Evolutionary conservation across 2,113 vertebrate genomes (phyloP).

Genomic region (Melozone crissalis): DNA sequence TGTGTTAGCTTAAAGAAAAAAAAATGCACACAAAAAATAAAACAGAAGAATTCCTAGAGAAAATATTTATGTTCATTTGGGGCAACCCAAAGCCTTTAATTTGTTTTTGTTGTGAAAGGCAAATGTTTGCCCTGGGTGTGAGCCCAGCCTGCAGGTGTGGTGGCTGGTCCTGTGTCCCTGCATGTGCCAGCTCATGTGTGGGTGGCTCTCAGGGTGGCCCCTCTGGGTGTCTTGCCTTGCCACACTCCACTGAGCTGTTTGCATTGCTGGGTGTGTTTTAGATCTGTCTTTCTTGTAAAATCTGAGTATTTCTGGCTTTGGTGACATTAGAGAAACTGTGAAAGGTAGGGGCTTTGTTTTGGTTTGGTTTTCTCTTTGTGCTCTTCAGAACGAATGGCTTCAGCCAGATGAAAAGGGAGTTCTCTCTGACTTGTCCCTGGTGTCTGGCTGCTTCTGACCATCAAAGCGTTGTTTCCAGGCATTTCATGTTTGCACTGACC

Average conservation of each 20-base stretch:
- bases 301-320: neutral
- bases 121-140: neutral
- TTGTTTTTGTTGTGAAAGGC: constrained; percentile 28
- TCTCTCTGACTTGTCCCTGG: neutral
- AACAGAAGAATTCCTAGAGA: neutral
- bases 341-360: neutral
- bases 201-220: neutral
- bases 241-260: neutral
- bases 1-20: neutral
- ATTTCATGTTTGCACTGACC: neutral
- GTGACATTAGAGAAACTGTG: neutral
- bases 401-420: neutral
- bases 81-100: neutral
- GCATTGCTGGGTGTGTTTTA: neutral
- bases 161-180: neutral
- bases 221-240: neutral
- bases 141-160: neutral
- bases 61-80: constrained; percentile 3
- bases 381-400: neutral
- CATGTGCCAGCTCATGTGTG: rapidly evolving
- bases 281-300: neutral
- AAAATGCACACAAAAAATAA: neutral
- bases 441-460: neutral
- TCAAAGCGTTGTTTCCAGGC: neutral
- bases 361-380: neutral